These are phyloP conservation scores for Sebastolobus altivelis DNA, from an alignment of 2,797 vertebrate species.

Conservation along the genomic window DNA sequence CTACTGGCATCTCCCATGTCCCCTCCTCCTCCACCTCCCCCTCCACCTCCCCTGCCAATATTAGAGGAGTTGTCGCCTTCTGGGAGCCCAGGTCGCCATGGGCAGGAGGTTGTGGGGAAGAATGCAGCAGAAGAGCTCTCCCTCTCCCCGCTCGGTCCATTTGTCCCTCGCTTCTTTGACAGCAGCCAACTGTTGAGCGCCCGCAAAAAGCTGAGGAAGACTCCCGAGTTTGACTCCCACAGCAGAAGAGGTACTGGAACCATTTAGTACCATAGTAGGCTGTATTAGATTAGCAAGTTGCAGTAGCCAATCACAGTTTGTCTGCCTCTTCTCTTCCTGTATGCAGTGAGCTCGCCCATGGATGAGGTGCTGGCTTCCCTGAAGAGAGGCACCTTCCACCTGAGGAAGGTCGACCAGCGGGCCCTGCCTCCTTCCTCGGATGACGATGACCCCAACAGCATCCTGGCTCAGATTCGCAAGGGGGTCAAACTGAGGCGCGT, in stretches of 20 bases:
- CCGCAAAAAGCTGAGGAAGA: conserved; percentile 94
- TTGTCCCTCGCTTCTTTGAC: conserved; percentile 93
- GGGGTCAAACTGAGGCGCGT: conserved; percentile 96
- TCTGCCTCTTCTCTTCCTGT: conserved; percentile 16
- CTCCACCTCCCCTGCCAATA: conserved; percentile 85
- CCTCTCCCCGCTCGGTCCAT: conserved; percentile 79
- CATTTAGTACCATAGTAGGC: neutral
- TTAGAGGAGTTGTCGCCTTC: conserved; percentile 82
- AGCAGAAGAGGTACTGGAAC: conserved; percentile 89
- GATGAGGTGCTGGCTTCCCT: conserved; percentile 98
- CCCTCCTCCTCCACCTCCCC: conserved; percentile 83
- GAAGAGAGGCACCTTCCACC: conserved; percentile 97
- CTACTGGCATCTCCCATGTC: conserved; percentile 79
- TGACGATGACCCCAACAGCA: conserved; percentile 93
- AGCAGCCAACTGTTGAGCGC: conserved; percentile 95
- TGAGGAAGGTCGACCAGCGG: conserved; percentile 94
- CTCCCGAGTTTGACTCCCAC: conserved; percentile 88
- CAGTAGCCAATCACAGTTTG: conserved; percentile 9
- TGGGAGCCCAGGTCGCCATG: conserved; percentile 62
- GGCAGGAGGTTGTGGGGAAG: conserved; percentile 68
- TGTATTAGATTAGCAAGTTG: conserved; percentile 1
- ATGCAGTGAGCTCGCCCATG: conserved; percentile 95
- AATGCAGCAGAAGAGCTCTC: conserved; percentile 75
- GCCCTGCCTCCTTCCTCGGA: conserved; percentile 86
- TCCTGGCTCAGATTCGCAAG: conserved; percentile 97